These are phyloP conservation scores for Struthidea cinerea DNA, from an alignment of 2,113 vertebrate genomes.

Conservation along the genomic window DNA sequence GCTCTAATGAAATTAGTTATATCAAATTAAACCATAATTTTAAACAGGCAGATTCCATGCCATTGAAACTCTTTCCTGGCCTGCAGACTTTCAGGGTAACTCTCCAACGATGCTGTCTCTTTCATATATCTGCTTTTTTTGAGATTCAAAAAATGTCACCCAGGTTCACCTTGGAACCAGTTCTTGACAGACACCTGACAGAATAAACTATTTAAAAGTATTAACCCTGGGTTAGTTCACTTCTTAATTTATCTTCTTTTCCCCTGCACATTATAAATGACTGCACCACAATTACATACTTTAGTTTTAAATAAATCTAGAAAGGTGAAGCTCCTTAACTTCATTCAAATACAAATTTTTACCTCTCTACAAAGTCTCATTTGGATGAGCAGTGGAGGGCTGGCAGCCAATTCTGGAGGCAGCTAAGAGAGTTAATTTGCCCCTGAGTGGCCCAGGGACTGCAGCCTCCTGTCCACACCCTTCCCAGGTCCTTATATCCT, in stretches of 20 bases:
- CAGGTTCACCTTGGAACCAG: neutral
- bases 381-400: neutral
- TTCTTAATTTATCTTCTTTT: neutral
- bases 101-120: neutral
- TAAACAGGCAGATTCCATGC: neutral
- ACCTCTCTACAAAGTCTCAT: neutral
- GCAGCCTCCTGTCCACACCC: neutral
- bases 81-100: neutral
- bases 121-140: neutral
- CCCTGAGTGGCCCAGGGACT: neutral
- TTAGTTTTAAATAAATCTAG: neutral
- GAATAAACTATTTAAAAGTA: neutral
- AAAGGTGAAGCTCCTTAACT: neutral
- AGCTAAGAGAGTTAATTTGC: neutral
- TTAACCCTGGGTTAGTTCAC: neutral
- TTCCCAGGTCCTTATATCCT: neutral
- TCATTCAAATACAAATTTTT: neutral
- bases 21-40: conserved; percentile 5
- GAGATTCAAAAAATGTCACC: neutral
- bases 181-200: neutral
- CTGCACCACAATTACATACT: neutral
- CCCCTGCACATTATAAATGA: neutral
- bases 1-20: neutral
- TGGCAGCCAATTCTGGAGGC: neutral
- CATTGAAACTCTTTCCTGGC: neutral